These are phyloP conservation scores for Borostomias antarcticus DNA, from an alignment of 2,797 vertebrate species.

Conservation along the genomic window DNA sequence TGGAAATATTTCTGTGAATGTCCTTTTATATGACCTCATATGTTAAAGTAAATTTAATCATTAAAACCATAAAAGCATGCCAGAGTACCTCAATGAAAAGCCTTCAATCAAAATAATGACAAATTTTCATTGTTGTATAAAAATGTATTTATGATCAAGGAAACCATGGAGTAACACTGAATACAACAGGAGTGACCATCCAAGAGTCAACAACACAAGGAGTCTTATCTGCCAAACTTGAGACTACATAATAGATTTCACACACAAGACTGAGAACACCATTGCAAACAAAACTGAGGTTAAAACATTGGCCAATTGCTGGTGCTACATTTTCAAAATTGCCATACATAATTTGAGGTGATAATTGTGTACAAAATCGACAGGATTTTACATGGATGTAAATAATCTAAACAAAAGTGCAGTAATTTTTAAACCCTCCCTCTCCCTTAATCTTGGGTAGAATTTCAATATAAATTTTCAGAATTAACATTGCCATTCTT, in stretches of 20 bases:
- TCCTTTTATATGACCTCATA: no score
- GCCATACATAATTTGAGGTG: conserved; percentile 59
- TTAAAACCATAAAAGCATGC: no score
- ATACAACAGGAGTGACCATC: conserved; percentile 79
- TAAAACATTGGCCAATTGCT: conserved; percentile 72
- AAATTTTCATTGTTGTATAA: conserved; percentile 43
- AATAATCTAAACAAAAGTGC: conserved; percentile 54
- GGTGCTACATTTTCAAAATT: conserved; percentile 65
- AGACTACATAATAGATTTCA: conserved; percentile 68
- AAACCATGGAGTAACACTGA: conserved; percentile 81
- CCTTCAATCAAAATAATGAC: not conserved
- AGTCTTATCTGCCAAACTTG: conserved; percentile 37
- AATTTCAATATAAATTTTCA: conserved; percentile 66
- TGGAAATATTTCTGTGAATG: no score
- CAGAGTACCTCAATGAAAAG: not conserved
- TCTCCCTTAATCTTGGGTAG: conserved; percentile 44
- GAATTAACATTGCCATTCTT: conserved; percentile 62
- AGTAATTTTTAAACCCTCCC: conserved; percentile 56
- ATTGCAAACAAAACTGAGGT: conserved; percentile 62
- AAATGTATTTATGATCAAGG: conserved; percentile 79
- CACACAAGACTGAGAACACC: conserved; percentile 54
- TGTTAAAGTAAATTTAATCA: no score
- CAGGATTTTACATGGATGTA: conserved; percentile 70
- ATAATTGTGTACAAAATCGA: conserved; percentile 72
- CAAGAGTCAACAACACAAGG: conserved; percentile 62